These are phyloP conservation scores for Saxidomus purpurata DNA, from an alignment of 1,140 invertebrate species.

Conservation along the genomic window DNA sequence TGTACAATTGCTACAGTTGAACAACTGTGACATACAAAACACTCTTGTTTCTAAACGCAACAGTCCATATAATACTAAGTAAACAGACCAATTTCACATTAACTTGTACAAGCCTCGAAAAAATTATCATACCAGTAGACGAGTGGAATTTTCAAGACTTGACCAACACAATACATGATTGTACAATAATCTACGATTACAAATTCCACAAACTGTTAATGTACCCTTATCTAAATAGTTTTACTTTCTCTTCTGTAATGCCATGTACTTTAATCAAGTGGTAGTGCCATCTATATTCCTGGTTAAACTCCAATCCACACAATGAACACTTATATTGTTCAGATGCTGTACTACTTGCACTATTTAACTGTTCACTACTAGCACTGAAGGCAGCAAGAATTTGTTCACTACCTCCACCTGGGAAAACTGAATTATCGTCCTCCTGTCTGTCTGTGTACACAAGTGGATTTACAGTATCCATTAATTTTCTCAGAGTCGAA, in stretches of 20 bases:
- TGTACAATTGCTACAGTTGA: too few relatives aligned
- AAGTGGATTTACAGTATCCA: background rate
- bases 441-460: background rate
- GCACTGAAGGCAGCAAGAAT: background rate
- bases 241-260: background rate
- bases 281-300: constrained; percentile 55
- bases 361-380: background rate
- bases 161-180: background rate
- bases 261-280: constrained; percentile 64
- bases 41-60: too few relatives aligned
- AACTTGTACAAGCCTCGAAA: too few relatives aligned
- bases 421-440: background rate
- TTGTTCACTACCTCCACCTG: background rate
- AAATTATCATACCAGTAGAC: too few relatives aligned
- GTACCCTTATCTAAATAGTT: constrained; percentile 47
- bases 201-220: background rate
- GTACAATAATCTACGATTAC: background rate
- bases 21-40: too few relatives aligned
- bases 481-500: background rate
- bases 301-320: constrained; percentile 65
- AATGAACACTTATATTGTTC: constrained; percentile 37
- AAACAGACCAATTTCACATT: too few relatives aligned
- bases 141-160: too few relatives aligned
- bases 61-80: too few relatives aligned
- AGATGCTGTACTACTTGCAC: background rate